A percentile compares a stretch with the other conserved stretches of the same genome.
Conservation (phyloP, 2,113 vertebrate genomes). For the Apus apus region DNA sequence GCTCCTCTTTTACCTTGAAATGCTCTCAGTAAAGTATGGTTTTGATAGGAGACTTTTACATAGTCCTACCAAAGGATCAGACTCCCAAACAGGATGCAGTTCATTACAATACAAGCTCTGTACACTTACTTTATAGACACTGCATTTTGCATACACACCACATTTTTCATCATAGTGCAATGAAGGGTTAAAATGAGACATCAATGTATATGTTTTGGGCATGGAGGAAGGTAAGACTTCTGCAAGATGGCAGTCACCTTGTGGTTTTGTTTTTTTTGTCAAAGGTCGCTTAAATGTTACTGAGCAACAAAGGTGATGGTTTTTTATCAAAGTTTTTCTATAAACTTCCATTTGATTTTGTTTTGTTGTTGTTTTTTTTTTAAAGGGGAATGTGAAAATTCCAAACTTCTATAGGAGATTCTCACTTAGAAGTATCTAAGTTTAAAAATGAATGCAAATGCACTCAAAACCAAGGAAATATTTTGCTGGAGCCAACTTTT, state of each 20-base stretch:
- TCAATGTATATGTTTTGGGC: neutral
- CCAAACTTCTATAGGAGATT: neutral
- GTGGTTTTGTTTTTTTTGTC: neutral
- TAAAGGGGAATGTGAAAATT: neutral
- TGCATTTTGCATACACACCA: rapidly evolving
- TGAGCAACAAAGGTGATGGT: neutral
- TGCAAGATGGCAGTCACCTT: neutral
- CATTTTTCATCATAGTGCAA: neutral
- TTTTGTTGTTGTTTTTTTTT: neutral
- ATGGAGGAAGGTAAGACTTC: neutral
- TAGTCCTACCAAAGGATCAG: neutral
- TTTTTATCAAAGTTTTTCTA: neutral
- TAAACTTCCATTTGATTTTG: neutral
- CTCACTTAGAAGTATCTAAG: neutral
- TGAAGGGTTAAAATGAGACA: neutral
- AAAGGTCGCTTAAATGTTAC: neutral
- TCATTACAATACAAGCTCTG: rapidly evolving
- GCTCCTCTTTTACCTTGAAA: neutral
- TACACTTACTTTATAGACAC: rapidly evolving
- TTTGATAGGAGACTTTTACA: neutral
- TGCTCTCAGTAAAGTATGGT: neutral
- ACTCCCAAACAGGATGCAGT: rapidly evolving
- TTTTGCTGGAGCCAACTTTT: neutral
- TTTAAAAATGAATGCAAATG: neutral
- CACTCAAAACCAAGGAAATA: neutral